Evolutionary conservation across 2,113 vertebrate species (phyloP).

Genomic region (Bubo bubo): DNA sequence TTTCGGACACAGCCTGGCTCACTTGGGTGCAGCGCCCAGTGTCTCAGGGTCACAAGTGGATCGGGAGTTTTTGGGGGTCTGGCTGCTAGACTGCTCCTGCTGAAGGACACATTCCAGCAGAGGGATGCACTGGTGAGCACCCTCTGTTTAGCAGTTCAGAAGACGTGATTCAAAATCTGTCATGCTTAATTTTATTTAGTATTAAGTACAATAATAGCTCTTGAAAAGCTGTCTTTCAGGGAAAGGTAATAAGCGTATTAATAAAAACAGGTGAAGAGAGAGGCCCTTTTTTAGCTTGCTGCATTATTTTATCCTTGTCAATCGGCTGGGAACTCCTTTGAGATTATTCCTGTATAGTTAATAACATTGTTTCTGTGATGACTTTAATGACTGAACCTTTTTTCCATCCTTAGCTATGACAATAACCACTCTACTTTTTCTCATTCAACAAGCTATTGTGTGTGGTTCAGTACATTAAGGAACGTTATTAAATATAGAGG

Average conservation of each 20-base stretch:
- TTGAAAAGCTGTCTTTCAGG: conserved; percentile 34
- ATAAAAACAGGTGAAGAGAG: conserved; percentile 35
- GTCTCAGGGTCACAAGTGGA: background rate
- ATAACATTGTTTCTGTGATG: conserved; percentile 52
- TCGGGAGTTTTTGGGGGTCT: background rate
- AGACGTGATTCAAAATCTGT: background rate
- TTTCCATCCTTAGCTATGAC: conserved; percentile 12
- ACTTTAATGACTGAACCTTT: conserved; percentile 42
- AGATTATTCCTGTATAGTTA: conserved; percentile 25
- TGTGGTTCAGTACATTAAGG: conserved; percentile 7
- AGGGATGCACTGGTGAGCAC: background rate
- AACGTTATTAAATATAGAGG: conserved; percentile 24
- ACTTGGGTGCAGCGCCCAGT: fast-evolving
- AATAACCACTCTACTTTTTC: conserved; percentile 23
- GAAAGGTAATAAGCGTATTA: conserved; percentile 16
- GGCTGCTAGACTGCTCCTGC: background rate
- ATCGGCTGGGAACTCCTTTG: conserved; percentile 4
- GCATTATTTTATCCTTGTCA: conserved; percentile 40
- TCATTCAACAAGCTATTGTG: background rate
- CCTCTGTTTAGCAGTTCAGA: background rate
- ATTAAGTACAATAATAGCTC: background rate
- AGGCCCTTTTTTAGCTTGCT: background rate
- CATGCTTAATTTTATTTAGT: background rate
- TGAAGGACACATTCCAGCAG: background rate
- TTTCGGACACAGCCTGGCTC: background rate